A percentile compares a stretch with the other conserved stretches of the same genome.
phyloP scores from a whole-genome alignment of 1,140 invertebrate genomes.

The Yoshiicerus persimilis region DNA sequence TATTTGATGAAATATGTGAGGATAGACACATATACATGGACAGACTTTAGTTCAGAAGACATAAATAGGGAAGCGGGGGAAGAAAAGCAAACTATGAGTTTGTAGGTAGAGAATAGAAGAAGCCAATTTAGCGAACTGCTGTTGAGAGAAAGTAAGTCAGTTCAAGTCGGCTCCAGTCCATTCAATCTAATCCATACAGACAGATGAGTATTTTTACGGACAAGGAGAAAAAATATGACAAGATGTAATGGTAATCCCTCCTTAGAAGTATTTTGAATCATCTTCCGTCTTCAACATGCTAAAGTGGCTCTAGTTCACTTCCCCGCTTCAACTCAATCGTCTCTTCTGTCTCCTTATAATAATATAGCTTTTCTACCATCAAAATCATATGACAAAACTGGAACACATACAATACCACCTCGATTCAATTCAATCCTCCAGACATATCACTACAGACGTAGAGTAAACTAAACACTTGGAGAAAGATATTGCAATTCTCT shows the following conservation, averaged over 20 bases:
- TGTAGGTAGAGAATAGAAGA: background rate
- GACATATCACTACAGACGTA: no score
- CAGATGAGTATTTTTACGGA: slow-evolving; percentile 3
- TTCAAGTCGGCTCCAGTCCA: slow-evolving; percentile 1
- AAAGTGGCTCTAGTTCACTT: background rate
- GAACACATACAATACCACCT: background rate
- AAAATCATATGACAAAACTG: background rate
- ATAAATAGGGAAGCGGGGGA: background rate
- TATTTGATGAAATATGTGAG: background rate
- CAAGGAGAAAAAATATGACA: slow-evolving; percentile 13
- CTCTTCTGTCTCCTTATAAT: background rate
- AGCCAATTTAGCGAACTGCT: background rate
- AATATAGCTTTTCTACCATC: background rate
- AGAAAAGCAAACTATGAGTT: background rate
- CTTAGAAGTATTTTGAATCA: slow-evolving; percentile 18
- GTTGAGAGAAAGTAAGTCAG: background rate
- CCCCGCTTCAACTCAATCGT: background rate
- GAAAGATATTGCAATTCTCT: background rate
- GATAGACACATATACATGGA: background rate
- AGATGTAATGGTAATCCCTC: slow-evolving; percentile 9
- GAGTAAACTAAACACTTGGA: background rate
- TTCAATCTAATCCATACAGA: slow-evolving; percentile 6
- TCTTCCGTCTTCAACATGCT: background rate
- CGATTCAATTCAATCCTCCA: no score
- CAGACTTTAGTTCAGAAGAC: background rate